Evolutionary conservation across 2,888 invertebrate species (phyloP).

Genomic region (Ellobium chinense): DNA sequence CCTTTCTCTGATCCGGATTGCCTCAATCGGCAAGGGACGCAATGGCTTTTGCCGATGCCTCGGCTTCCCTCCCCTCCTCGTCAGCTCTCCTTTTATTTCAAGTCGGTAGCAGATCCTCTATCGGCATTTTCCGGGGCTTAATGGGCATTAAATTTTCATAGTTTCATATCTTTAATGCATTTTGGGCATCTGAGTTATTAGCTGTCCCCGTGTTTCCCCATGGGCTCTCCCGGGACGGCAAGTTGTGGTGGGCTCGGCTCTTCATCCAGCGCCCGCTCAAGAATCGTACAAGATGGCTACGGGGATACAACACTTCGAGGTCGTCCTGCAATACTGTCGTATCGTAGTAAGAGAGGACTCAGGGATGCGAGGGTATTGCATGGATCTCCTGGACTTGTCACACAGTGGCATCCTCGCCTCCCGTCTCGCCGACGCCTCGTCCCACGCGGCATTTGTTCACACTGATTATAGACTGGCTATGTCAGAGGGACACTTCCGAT

Average conservation of each 20-base stretch:
- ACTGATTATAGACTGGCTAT: slow-evolving; percentile 28
- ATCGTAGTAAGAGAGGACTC: too few species aligned
- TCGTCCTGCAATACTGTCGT: too few species aligned
- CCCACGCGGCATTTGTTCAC: slow-evolving; percentile 11
- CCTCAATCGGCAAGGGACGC: slow-evolving; percentile 4
- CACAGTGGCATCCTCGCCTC: slow-evolving; percentile 7
- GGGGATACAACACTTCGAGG: slow-evolving; percentile 36
- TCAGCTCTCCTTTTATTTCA: slow-evolving; percentile 10
- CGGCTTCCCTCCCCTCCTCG: neutral
- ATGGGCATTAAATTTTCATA: slow-evolving; percentile 58
- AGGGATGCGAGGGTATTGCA: too few species aligned
- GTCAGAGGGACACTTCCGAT: neutral
- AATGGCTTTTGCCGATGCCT: neutral
- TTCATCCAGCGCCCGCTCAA: slow-evolving; percentile 9
- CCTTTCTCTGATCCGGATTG: neutral
- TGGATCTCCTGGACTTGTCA: too few species aligned
- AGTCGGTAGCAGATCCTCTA: slow-evolving; percentile 26
- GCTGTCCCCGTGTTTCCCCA: slow-evolving; percentile 4
- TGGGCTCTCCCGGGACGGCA: neutral
- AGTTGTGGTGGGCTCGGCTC: slow-evolving; percentile 16
- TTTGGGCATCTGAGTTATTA: slow-evolving; percentile 30
- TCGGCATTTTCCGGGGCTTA: slow-evolving; percentile 48
- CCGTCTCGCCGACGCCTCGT: neutral
- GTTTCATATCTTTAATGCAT: slow-evolving; percentile 58
- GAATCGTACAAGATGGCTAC: slow-evolving; percentile 36